phyloP scores from a whole-genome alignment of 2,113 vertebrate genomes.

The Platanista minor region DNA sequence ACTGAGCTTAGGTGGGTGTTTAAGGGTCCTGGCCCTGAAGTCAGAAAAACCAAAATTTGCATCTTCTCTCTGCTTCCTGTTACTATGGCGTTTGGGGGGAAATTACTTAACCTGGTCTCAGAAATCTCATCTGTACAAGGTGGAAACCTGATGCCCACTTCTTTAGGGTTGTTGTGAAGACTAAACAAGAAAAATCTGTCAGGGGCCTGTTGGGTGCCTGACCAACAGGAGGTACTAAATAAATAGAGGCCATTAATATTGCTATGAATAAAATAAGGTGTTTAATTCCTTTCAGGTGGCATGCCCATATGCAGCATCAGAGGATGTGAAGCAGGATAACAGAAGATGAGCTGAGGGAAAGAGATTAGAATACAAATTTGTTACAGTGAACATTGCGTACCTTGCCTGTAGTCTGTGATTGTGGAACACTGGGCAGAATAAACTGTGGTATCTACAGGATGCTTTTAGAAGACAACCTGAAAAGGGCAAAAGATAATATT shows the following conservation, averaged over 20 bases:
- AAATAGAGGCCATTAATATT: not conserved
- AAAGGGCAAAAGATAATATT: not conserved
- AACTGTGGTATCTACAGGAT: not conserved
- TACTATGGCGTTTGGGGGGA: not conserved
- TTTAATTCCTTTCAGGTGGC: not conserved
- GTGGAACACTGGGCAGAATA: not conserved
- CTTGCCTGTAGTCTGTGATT: not conserved
- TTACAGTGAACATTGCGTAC: not conserved
- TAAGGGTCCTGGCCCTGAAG: not conserved
- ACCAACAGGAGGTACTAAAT: not conserved
- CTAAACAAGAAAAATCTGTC: not conserved
- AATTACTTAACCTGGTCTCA: not conserved
- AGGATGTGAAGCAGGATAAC: not conserved
- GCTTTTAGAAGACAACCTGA: not conserved
- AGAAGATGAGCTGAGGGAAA: not conserved
- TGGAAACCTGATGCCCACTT: not conserved
- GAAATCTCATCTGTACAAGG: not conserved
- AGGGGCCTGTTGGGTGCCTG: not conserved
- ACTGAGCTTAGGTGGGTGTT: not conserved
- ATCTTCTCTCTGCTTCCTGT: not conserved
- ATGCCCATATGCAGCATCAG: not conserved
- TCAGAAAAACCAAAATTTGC: not conserved
- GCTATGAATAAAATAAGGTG: not conserved
- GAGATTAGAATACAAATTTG: not conserved
- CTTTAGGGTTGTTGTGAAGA: not conserved